Base-by-base conservation (phyloP, 2,888 invertebrate species). In the Latrodectus elegans region DNA sequence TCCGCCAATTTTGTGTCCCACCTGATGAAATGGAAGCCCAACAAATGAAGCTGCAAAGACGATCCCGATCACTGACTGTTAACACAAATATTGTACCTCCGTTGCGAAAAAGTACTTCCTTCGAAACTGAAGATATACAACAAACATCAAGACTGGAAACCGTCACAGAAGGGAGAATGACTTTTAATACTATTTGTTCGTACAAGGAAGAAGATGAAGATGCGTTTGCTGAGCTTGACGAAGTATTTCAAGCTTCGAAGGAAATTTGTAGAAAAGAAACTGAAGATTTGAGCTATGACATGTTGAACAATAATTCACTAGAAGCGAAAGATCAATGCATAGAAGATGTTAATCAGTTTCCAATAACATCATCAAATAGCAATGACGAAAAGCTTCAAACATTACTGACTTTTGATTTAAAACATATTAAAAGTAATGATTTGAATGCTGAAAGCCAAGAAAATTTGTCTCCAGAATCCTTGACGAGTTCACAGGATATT, bases 1-100 rank as follows among this genome's bases (percentile, higher is more conserved):
- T 84, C 12, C 64, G 88, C 14, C 88, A 88, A 51, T 88, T 88
- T 26, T 75, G 88, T 26, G 67, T 88, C 10, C 79, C 79, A 26
- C 26, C 75, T 0, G 65, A 75, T 8, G 88, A 84, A 10, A 15
- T 80, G 38, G 88, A 88, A 22, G 76, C 67, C 0, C 83, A 79
- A 64, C 67, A 74, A 70, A 22, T 51, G 9, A 81, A 53, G 38
- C 26, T 68, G 49, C 83, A 75, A 51, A 60, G 72, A 8, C 72
- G 88, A 49, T 82, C 87, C 0, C 73, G 55, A 9, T 88, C 88
- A 9, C 8, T 85, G 11, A 51, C 76, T 68, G 8, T 75, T 11
- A 74, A 53, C 15, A 38, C 17, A 4, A 64, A 64, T 6, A 22
- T 49, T 10, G 77, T 67, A 22, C 65, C 12, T 15, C n/a, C 77